These are phyloP conservation scores for Altica lythri DNA, from an alignment of 2,888 invertebrate species.

Conservation along the genomic window DNA sequence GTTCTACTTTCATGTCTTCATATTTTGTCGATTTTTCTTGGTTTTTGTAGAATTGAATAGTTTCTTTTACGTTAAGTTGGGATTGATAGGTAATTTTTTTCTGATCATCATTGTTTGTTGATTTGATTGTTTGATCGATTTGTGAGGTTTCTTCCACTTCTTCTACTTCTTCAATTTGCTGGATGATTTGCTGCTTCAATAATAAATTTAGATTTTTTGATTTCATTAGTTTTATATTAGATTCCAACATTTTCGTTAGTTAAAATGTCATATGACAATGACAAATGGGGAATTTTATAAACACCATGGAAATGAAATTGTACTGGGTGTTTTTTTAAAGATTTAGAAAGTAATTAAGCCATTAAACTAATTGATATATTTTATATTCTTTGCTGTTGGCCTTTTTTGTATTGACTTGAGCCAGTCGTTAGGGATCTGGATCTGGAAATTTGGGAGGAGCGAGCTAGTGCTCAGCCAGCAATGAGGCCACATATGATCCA, in stretches of 20 bases:
- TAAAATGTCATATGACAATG: conserved; percentile 22
- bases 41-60: conserved; percentile 21
- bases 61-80: conserved; percentile 19
- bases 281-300: background rate
- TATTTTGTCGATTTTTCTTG: conserved; percentile 20
- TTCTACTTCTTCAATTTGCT: conserved; percentile 27
- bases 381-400: no score
- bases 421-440: no score
- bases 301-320: conserved; percentile 1
- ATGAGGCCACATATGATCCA: no score
- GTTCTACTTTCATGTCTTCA: conserved; percentile 41
- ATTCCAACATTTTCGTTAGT: conserved; percentile 23
- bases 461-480: no score
- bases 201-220: conserved; percentile 41
- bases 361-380: no score
- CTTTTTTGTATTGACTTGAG: no score
- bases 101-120: conserved; percentile 1
- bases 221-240: conserved; percentile 28
- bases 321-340: background rate
- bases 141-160: background rate
- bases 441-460: no score
- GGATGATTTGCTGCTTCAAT: conserved; percentile 39
- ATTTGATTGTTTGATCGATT: background rate
- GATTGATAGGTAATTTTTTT: conserved; percentile 12
- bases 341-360: no score